Percentiles rank a stretch among this genome's conserved stretches.
phyloP scores from a whole-genome alignment of 2,888 invertebrate species.

The Steinernema carpocapsae region DNA sequence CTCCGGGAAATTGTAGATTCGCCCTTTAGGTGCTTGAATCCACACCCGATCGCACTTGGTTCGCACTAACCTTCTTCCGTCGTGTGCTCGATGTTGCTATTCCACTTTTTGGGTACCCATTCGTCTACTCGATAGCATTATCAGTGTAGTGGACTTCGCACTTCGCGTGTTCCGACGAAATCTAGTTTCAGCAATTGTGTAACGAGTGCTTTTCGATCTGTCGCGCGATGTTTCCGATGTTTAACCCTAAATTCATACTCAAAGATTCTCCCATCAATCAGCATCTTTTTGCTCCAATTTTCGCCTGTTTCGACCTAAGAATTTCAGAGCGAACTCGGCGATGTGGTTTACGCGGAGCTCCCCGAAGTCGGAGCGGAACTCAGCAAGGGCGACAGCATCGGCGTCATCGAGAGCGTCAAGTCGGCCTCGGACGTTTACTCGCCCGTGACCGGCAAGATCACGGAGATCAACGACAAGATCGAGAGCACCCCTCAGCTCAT shows the following conservation, averaged over 20 bases:
- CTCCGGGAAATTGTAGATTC: too few species aligned
- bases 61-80: neutral
- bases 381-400: constrained; percentile 79
- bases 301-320: too few species aligned
- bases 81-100: constrained; percentile 16
- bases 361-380: constrained; percentile 80
- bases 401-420: constrained; percentile 95
- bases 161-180: neutral
- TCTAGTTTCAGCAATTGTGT: constrained; percentile 1
- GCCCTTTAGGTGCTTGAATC: too few species aligned
- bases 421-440: constrained; percentile 96
- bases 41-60: neutral
- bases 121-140: neutral
- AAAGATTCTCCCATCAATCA: constrained; percentile 19
- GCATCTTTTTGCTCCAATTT: neutral
- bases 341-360: constrained; percentile 92
- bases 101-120: neutral
- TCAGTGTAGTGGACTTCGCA: constrained; percentile 2
- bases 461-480: constrained; percentile 81
- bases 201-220: constrained; percentile 3
- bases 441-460: constrained; percentile 85
- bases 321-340: constrained; percentile 85
- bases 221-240: neutral
- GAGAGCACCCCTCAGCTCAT: constrained; percentile 85
- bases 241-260: neutral